Conservation (phyloP, 1,140 invertebrate species). For the Ylistrum balloti region DNA sequence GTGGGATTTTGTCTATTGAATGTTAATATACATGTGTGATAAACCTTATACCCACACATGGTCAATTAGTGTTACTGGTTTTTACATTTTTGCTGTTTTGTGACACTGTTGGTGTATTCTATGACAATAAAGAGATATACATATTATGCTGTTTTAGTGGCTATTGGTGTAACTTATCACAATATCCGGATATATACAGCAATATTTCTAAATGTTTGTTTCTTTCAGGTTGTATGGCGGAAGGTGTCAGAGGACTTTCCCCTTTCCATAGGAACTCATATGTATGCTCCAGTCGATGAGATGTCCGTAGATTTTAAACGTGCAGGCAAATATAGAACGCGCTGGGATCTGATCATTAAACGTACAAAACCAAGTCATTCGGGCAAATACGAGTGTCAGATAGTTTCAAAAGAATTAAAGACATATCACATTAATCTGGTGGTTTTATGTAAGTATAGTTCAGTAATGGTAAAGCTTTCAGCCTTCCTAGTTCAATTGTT, state of each 20-base stretch:
- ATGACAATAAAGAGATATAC: too few relatives aligned
- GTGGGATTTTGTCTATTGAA: too few relatives aligned
- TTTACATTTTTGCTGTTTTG: too few relatives aligned
- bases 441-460: constrained; percentile 49
- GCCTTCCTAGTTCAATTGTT: too few relatives aligned
- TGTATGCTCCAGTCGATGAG: constrained; percentile 66
- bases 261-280: constrained; percentile 68
- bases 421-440: constrained; percentile 54
- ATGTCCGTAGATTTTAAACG: constrained; percentile 86
- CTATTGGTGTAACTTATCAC: too few relatives aligned
- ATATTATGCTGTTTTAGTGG: too few relatives aligned
- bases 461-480: too few relatives aligned
- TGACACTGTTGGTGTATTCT: too few relatives aligned
- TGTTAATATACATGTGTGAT: too few relatives aligned
- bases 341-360: constrained; percentile 93
- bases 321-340: constrained; percentile 87
- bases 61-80: too few relatives aligned
- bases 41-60: too few relatives aligned
- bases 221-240: constrained; percentile 70
- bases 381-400: constrained; percentile 95
- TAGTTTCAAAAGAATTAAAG: constrained; percentile 83
- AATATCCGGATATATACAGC: too few relatives aligned
- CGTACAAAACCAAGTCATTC: constrained; percentile 93
- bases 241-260: constrained; percentile 69
- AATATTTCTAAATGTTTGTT: background rate